Evolutionary conservation across 2,113 vertebrate species (phyloP), one percentile per base, ranked within the genome.

Genomic region (Daboia siamensis): DNA sequence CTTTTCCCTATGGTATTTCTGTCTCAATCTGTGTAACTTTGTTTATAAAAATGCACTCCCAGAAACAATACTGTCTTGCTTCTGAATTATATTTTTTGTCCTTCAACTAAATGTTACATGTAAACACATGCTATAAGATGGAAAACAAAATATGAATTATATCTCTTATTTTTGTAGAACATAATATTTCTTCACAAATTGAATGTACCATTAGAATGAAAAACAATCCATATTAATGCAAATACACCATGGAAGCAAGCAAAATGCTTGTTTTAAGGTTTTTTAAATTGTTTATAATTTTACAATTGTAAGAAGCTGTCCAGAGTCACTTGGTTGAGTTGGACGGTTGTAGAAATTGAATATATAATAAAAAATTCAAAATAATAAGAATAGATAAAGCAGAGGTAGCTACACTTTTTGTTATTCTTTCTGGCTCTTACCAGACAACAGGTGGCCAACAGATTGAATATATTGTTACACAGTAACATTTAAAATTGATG

Each of bases 21-120:
- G 93, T 52, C 95, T 95, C 93, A 96, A 95, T 97, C 96, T 95
- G 95, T 95, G 94, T 96, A 94, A 96, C 69, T 97, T 95, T 96
- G 95, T 96, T 97, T 97, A 97, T 94, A 96, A 96, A 97, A 93
- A 89, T 20, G 54, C 69, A 93, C 33, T 96, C 92, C 94, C 94
- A 95, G 97, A 96, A 89, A 1, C 90, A 94, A 91, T 48, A 94
- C 48, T 51, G 44, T 61, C 80, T 93, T 90, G 1, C 0, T 94
- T 93, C 90, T 91, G 93, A 87, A 61, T 87, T 56, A 39, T 90
- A 46, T 87, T 56, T 88, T n/a, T 12, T n/a, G 74, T 94, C 80
- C 64, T 93, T 23, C 29, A 94, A 80, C 90, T 93, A 94, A 33
- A 90, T 96, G 95, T 94, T 95, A 93, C 24, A 88, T 94, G 55